A percentile compares a stretch with the other conserved stretches of the same genome.
Evolutionary conservation across 1,140 invertebrate species (phyloP).

Genomic region (roundworm (Caenorhabditis elegans)): DNA sequence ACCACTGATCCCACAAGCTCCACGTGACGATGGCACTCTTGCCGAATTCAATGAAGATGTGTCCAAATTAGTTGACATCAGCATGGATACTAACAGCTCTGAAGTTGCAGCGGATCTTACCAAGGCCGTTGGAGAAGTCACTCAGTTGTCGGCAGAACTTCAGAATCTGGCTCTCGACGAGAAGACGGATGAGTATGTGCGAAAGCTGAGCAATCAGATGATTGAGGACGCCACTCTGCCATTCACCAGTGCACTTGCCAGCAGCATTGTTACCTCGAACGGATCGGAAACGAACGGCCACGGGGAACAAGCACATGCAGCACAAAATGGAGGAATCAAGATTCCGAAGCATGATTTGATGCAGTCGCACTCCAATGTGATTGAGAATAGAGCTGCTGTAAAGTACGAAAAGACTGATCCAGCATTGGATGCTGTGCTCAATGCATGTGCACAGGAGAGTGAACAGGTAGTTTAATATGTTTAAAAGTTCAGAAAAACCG

Average conservation of each 20-base stretch:
- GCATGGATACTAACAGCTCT: not conserved
- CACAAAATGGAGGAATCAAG: not conserved
- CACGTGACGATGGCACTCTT: no score
- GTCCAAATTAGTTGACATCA: not conserved
- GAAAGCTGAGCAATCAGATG: slow-evolving; percentile 20
- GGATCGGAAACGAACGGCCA: not conserved
- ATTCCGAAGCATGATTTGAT: not conserved
- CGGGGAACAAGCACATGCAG: not conserved
- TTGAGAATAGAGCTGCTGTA: not conserved
- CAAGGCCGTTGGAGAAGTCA: not conserved
- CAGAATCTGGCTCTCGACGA: not conserved
- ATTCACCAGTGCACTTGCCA: not conserved
- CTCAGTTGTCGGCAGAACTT: not conserved
- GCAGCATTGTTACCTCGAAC: not conserved
- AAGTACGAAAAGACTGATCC: slow-evolving; percentile 6
- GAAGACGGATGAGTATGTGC: slow-evolving; percentile 1
- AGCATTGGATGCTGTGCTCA: not conserved
- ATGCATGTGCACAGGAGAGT: not conserved
- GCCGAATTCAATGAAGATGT: not conserved
- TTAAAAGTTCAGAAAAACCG: no score
- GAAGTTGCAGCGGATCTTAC: not conserved
- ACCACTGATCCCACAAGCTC: no score
- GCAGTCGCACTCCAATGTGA: not conserved
- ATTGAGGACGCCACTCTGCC: not conserved
- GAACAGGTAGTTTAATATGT: not conserved